Conservation (phyloP, 2,113 vertebrate species). For the Mugil cephalus region DNA sequence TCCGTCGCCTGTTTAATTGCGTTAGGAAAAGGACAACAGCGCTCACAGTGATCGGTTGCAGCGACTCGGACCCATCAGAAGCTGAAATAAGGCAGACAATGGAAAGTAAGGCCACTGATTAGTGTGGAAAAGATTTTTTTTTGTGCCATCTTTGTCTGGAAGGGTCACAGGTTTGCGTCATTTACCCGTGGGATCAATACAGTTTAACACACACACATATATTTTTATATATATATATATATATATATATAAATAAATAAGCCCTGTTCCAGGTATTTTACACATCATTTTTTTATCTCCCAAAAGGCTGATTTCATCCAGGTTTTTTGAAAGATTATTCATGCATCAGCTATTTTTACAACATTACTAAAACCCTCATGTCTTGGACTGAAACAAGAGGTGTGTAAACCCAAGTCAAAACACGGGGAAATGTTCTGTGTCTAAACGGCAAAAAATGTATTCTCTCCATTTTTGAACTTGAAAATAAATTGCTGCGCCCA, state of each 20-base stretch:
- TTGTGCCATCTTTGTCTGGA: slow-evolving; percentile 13
- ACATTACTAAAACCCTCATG: not conserved
- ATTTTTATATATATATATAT: too few relatives aligned
- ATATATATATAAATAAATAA: too few relatives aligned
- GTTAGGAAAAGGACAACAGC: slow-evolving; percentile 52
- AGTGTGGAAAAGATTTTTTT: slow-evolving; percentile 3
- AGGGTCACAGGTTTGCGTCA: too few relatives aligned
- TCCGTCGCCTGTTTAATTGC: slow-evolving; percentile 46
- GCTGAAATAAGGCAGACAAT: slow-evolving; percentile 28
- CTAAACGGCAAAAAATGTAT: not conserved
- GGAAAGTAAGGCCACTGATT: slow-evolving; percentile 7
- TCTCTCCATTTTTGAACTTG: slow-evolving; percentile 4
- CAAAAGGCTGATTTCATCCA: slow-evolving; percentile 1
- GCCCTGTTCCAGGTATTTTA: not conserved
- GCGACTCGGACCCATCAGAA: slow-evolving; percentile 54
- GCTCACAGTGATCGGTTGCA: slow-evolving; percentile 40
- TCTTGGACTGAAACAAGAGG: too few relatives aligned
- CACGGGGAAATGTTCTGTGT: not conserved
- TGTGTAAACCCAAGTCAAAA: too few relatives aligned
- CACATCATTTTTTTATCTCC: slow-evolving; percentile 13
- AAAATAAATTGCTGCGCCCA: slow-evolving; percentile 20
- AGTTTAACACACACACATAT: too few relatives aligned
- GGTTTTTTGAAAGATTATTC: slow-evolving; percentile 7
- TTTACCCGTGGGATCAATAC: too few relatives aligned
- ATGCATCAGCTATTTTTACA: not conserved